These are phyloP conservation scores for Acrocera orbiculus DNA, from an alignment of 2,888 invertebrate species.

Conservation along the genomic window DNA sequence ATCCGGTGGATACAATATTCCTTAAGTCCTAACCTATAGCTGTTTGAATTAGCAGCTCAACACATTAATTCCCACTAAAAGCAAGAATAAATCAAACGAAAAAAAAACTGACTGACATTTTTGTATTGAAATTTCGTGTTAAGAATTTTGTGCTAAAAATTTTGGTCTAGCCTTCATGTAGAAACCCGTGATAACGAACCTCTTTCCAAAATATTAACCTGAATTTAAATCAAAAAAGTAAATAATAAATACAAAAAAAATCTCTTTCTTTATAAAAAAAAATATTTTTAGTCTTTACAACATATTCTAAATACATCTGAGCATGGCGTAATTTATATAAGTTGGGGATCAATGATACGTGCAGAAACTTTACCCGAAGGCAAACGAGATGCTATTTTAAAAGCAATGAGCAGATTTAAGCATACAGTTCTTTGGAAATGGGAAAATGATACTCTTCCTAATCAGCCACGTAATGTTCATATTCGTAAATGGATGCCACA, in stretches of 20 bases:
- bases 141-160: not conserved
- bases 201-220: no score
- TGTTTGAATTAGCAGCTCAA: not conserved
- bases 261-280: not conserved
- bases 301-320: slow-evolving; percentile 41
- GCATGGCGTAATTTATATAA: slow-evolving; percentile 48
- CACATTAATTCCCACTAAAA: not conserved
- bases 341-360: slow-evolving; percentile 52
- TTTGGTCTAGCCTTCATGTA: not conserved
- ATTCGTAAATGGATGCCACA: slow-evolving; percentile 54
- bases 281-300: slow-evolving; percentile 32
- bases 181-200: no score
- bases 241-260: no score
- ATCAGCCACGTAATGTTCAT: slow-evolving; percentile 43
- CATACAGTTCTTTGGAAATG: slow-evolving; percentile 54
- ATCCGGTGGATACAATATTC: no score
- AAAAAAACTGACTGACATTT: not conserved
- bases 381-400: slow-evolving; percentile 37
- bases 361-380: slow-evolving; percentile 38
- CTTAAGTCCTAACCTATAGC: not conserved
- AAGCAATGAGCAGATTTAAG: slow-evolving; percentile 37
- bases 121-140: not conserved
- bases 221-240: no score
- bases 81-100: not conserved
- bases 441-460: slow-evolving; percentile 42